Evolutionary conservation across 2,797 vertebrate genomes (phyloP).

Genomic region (Ctenopoma multispine): DNA sequence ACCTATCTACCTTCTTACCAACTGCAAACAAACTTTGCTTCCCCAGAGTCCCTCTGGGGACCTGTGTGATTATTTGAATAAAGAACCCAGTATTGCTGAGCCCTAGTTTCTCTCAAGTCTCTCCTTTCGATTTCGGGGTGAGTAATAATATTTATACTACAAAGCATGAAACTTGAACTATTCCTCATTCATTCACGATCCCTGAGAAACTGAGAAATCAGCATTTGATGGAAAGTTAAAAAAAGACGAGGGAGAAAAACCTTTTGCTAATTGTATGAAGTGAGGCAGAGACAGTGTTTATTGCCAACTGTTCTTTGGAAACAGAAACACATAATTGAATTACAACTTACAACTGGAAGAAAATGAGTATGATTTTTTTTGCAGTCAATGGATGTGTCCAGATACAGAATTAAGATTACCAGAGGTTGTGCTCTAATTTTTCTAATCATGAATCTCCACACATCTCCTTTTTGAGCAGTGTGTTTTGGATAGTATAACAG

Average conservation of each 20-base stretch:
- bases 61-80: slow-evolving; percentile 64
- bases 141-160: slow-evolving; percentile 2
- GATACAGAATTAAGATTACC: slow-evolving; percentile 65
- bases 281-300: slow-evolving; percentile 42
- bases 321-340: slow-evolving; percentile 71
- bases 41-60: slow-evolving; percentile 44
- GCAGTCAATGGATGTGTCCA: slow-evolving; percentile 60
- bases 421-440: slow-evolving; percentile 67
- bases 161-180: slow-evolving; percentile 28
- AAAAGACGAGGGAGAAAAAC: slow-evolving; percentile 50
- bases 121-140: slow-evolving; percentile 27
- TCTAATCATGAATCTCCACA: slow-evolving; percentile 58
- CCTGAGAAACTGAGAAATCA: slow-evolving; percentile 34
- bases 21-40: slow-evolving; percentile 65
- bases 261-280: slow-evolving; percentile 73
- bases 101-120: no score
- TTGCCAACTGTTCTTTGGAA: slow-evolving; percentile 71
- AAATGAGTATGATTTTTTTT: slow-evolving; percentile 54
- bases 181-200: slow-evolving; percentile 41
- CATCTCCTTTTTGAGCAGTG: slow-evolving; percentile 51
- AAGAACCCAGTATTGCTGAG: slow-evolving; percentile 41
- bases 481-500: slow-evolving; percentile 60
- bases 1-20: slow-evolving; percentile 49
- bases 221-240: slow-evolving; percentile 40
- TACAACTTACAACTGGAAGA: slow-evolving; percentile 56